Evolutionary conservation across 2,888 invertebrate genomes (phyloP).

Genomic region (Hyppa rectilinea): DNA sequence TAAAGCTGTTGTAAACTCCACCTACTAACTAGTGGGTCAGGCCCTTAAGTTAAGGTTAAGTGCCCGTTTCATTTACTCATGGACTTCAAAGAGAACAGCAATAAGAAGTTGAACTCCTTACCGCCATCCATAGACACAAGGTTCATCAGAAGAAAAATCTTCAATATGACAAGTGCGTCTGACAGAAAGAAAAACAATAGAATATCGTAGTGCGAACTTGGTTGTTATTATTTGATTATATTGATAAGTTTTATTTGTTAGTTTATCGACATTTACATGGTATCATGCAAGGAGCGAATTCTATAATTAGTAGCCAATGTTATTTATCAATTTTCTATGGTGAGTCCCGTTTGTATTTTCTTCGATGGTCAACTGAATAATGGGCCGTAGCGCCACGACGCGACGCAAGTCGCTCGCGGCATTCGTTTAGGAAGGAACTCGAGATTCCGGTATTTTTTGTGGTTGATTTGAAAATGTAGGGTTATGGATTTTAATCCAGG

Average conservation of each 20-base stretch:
- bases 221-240: slow-evolving; percentile 44
- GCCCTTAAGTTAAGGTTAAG: no score
- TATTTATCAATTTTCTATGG: slow-evolving; percentile 86
- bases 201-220: slow-evolving; percentile 60
- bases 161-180: slow-evolving; percentile 57
- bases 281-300: slow-evolving; percentile 75
- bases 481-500: neutral
- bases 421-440: neutral
- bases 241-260: slow-evolving; percentile 72
- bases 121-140: slow-evolving; percentile 37
- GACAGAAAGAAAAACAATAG: slow-evolving; percentile 63
- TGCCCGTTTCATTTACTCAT: no score
- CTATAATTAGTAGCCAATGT: slow-evolving; percentile 82
- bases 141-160: slow-evolving; percentile 47
- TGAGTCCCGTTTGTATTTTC: slow-evolving; percentile 67
- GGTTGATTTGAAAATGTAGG: neutral
- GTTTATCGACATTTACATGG: slow-evolving; percentile 74
- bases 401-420: neutral
- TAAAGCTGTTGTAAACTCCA: no score
- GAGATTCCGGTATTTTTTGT: neutral
- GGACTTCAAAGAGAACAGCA: slow-evolving; percentile 1
- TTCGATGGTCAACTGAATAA: neutral
- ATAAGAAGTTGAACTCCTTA: slow-evolving; percentile 8
- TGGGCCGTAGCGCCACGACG: no score
- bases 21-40: no score